Conservation (phyloP, 2,888 invertebrate genomes). For the Merodon equestris region DNA sequence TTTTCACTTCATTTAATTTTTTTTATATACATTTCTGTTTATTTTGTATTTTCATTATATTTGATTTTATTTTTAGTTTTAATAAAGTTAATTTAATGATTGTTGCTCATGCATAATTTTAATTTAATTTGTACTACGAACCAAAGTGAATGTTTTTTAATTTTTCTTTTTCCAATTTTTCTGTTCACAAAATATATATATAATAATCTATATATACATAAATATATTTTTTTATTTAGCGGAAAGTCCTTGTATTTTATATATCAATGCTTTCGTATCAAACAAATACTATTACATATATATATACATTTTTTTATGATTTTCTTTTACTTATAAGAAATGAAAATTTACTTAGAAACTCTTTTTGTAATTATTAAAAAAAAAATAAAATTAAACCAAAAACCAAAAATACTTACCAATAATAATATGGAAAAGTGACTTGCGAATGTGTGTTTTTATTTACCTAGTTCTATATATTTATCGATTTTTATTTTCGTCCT, state of each 20-base stretch:
- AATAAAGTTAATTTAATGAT: slow-evolving; percentile 13
- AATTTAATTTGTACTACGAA: slow-evolving; percentile 26
- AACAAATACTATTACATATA: slow-evolving; percentile 21
- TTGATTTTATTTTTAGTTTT: slow-evolving; percentile 23
- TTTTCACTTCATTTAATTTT: slow-evolving; percentile 42
- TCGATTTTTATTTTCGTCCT: slow-evolving; percentile 16
- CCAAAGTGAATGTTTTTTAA: slow-evolving; percentile 58
- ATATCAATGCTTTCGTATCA: slow-evolving; percentile 47
- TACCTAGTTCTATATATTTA: slow-evolving; percentile 49
- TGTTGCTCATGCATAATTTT: slow-evolving; percentile 49
- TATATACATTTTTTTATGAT: slow-evolving; percentile 19
- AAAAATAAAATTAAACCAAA: slow-evolving; percentile 37
- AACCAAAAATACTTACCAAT: slow-evolving; percentile 45
- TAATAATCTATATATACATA: slow-evolving; percentile 15
- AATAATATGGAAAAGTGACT: slow-evolving; percentile 47
- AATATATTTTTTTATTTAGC: slow-evolving; percentile 15
- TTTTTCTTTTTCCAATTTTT: slow-evolving; percentile 21
- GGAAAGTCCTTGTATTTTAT: slow-evolving; percentile 49
- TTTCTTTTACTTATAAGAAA: slow-evolving; percentile 45
- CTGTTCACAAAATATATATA: slow-evolving; percentile 41
- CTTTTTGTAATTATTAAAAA: slow-evolving; percentile 55
- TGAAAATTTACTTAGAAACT: slow-evolving; percentile 45
- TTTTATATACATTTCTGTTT: slow-evolving; percentile 1
- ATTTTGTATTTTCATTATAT: slow-evolving; percentile 23
- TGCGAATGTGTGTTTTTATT: slow-evolving; percentile 67